These are phyloP conservation scores for Diloba caeruleocephala DNA, from an alignment of 2,888 invertebrate genomes.

Conservation along the genomic window DNA sequence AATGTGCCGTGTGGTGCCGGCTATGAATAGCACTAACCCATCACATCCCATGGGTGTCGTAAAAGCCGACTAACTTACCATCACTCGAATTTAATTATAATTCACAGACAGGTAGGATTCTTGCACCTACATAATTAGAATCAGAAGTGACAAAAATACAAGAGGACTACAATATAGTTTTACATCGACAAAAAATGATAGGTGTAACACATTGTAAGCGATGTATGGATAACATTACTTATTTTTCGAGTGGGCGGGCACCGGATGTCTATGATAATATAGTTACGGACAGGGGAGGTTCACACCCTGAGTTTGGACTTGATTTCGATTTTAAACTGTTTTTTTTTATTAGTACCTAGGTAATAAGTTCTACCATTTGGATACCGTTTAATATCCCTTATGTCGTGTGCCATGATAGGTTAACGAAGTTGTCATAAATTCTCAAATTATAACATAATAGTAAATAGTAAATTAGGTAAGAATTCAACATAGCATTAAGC, in stretches of 20 bases:
- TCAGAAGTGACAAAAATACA: conserved; percentile 12
- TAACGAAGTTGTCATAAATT: no score
- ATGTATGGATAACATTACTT: conserved; percentile 52
- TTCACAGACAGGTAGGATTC: not conserved
- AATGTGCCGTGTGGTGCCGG: no score
- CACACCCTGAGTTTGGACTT: conserved; percentile 25
- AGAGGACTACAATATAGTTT: conserved; percentile 51
- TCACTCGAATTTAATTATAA: conserved; percentile 8
- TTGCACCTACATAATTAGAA: conserved; percentile 27
- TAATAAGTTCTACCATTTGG: no score
- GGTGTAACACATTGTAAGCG: conserved; percentile 46
- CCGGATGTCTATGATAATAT: conserved; percentile 60
- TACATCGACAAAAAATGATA: conserved; percentile 51
- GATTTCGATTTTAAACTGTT: not conserved
- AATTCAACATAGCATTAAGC: no score
- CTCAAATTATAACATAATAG: no score
- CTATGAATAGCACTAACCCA: no score
- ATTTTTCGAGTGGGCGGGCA: conserved; percentile 57
- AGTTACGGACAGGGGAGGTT: conserved; percentile 47
- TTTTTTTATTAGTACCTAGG: no score
- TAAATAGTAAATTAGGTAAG: no score
- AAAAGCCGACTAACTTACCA: no score
- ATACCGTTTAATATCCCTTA: no score
- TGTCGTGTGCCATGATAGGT: no score
- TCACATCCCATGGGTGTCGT: no score